Evolutionary conservation across 2,888 invertebrate species (phyloP).

Genomic region (Meganola albula): DNA sequence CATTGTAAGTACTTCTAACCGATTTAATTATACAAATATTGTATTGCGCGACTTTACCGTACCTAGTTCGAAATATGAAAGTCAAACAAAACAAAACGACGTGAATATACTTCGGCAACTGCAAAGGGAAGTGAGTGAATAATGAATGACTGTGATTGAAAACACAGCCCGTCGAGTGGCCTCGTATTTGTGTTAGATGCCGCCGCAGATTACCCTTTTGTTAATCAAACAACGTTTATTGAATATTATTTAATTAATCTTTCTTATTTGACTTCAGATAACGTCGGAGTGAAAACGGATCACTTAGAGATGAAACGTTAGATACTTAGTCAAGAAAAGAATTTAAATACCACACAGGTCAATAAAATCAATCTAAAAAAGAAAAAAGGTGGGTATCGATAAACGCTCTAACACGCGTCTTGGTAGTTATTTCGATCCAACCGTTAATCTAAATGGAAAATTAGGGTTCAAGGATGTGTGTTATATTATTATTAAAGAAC

Average conservation of each 20-base stretch:
- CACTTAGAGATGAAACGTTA: slow-evolving; percentile 31
- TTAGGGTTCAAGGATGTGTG: slow-evolving; percentile 47
- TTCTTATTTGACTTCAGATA: slow-evolving; percentile 62
- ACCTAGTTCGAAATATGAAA: slow-evolving; percentile 67
- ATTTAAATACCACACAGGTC: slow-evolving; percentile 26
- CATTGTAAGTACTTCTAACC: slow-evolving; percentile 45
- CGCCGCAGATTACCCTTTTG: slow-evolving; percentile 74
- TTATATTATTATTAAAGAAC: slow-evolving; percentile 48
- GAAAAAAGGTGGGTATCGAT: slow-evolving; percentile 22
- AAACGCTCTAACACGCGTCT: slow-evolving; percentile 35
- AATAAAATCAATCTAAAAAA: slow-evolving; percentile 18
- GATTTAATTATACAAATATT: slow-evolving; percentile 59
- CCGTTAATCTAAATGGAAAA: slow-evolving; percentile 52
- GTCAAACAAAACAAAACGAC: slow-evolving; percentile 70
- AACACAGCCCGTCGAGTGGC: slow-evolving; percentile 63
- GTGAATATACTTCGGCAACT: slow-evolving; percentile 64
- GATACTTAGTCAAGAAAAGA: slow-evolving; percentile 21
- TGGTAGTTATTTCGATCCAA: slow-evolving; percentile 40
- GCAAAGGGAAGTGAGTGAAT: slow-evolving; percentile 74
- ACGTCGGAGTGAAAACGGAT: slow-evolving; percentile 33
- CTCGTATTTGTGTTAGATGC: slow-evolving; percentile 73
- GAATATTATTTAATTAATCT: slow-evolving; percentile 74
- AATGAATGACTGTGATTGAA: slow-evolving; percentile 75
- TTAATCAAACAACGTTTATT: slow-evolving; percentile 74
- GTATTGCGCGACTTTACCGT: slow-evolving; percentile 51